phyloP scores from a whole-genome alignment of 2,113 vertebrate genomes.

The Zeus faber region DNA sequence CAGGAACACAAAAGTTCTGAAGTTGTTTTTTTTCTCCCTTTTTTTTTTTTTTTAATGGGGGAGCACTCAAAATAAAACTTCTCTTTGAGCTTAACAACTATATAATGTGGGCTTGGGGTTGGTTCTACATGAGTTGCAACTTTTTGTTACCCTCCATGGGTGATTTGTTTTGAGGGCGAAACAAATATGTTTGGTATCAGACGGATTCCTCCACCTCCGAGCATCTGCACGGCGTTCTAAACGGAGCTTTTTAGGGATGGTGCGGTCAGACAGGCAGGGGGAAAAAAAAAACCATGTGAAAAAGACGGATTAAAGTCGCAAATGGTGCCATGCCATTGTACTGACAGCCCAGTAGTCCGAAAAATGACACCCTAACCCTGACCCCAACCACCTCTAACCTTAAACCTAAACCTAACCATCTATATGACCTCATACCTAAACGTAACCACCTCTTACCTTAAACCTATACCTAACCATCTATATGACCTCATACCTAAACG shows the following conservation, averaged over 20 bases:
- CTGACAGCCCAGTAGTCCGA: too few species aligned
- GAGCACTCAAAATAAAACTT: constrained; percentile 71
- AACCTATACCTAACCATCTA: too few species aligned
- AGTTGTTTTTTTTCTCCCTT: too few species aligned
- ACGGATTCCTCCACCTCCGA: constrained; percentile 44
- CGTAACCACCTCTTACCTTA: too few species aligned
- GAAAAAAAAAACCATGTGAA: too few species aligned
- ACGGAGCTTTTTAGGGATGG: constrained; percentile 36
- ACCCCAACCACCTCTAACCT: too few species aligned
- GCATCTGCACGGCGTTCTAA: constrained; percentile 40
- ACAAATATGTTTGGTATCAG: constrained; percentile 66
- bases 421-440: too few species aligned
- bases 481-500: too few species aligned
- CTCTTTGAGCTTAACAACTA: constrained; percentile 70
- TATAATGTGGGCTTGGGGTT: constrained; percentile 67
- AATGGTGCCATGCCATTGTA: too few species aligned
- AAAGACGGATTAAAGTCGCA: too few species aligned
- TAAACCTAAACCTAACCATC: too few species aligned
- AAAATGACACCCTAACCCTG: too few species aligned
- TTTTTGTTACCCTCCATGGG: constrained; percentile 46
- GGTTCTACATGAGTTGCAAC: constrained; percentile 53
- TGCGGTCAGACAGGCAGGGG: constrained; percentile 6
- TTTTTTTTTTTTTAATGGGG: constrained; percentile 72
- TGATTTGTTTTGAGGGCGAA: constrained; percentile 67
- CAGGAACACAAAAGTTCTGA: constrained; percentile 72